These are phyloP conservation scores for Bombus haemorrhoidalis DNA, from an alignment of 1,140 invertebrate species.

Conservation along the genomic window DNA sequence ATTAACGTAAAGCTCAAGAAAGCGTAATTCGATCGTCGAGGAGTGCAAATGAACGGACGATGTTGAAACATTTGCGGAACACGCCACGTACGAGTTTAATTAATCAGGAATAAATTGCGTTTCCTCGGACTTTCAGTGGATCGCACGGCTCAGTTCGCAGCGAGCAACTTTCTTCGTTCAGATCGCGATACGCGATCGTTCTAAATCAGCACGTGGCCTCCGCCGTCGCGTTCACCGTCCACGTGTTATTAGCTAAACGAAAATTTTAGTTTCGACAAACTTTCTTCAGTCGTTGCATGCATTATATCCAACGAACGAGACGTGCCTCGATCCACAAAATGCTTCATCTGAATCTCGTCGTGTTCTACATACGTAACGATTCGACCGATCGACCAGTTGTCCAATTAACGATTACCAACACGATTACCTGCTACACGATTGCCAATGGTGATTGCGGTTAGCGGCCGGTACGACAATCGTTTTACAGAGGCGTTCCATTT, in stretches of 20 bases:
- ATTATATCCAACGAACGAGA: constrained; percentile 36
- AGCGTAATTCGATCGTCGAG: neutral
- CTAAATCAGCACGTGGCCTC: constrained; percentile 42
- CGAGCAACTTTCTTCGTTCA: constrained; percentile 41
- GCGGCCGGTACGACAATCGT: neutral
- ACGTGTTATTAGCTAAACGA: constrained; percentile 49
- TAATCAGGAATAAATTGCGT: constrained; percentile 20
- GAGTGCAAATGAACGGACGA: neutral
- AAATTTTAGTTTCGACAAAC: constrained; percentile 53
- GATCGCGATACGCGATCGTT: constrained; percentile 6
- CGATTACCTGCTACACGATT: constrained; percentile 7
- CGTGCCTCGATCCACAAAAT: constrained; percentile 59
- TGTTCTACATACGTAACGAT: constrained; percentile 54
- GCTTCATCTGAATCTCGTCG: constrained; percentile 50
- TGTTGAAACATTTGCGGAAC: constrained; percentile 5
- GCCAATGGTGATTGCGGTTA: neutral
- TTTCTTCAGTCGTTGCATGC: constrained; percentile 52
- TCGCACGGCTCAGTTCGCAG: neutral
- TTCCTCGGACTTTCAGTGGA: constrained; percentile 22
- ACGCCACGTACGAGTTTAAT: constrained; percentile 1
- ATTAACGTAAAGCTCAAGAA: constrained; percentile 10
- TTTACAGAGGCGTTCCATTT: neutral
- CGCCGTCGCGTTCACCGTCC: constrained; percentile 21
- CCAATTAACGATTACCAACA: constrained; percentile 40
- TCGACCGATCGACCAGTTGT: constrained; percentile 1